These are phyloP conservation scores for Cheilosia soror DNA, from an alignment of 2,888 invertebrate species.

Conservation along the genomic window DNA sequence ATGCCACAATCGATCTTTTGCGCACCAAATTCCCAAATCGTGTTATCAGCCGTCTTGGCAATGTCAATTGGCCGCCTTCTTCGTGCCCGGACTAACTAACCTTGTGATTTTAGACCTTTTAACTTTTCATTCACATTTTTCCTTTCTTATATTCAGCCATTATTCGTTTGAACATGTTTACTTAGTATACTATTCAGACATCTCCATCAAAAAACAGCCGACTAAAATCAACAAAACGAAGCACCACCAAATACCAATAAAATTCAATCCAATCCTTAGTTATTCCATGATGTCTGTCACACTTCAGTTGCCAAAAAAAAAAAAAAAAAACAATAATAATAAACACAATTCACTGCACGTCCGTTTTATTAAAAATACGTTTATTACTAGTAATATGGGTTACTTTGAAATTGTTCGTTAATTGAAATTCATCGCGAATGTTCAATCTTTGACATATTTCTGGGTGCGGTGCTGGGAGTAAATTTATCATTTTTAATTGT, in stretches of 20 bases:
- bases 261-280: not conserved
- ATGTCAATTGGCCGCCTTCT: too few relatives aligned
- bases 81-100: too few relatives aligned
- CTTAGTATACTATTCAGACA: too few relatives aligned
- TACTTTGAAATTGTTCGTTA: conserved; percentile 44
- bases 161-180: too few relatives aligned
- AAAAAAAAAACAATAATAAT: not conserved
- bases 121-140: too few relatives aligned
- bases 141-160: too few relatives aligned
- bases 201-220: not conserved
- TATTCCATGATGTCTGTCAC: not conserved
- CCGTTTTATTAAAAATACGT: conserved; percentile 73
- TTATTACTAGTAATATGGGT: conserved; percentile 71
- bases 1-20: too few relatives aligned
- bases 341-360: conserved; percentile 62
- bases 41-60: too few relatives aligned
- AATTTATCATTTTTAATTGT: conserved; percentile 75
- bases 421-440: conserved; percentile 72
- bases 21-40: too few relatives aligned
- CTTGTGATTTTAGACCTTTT: too few relatives aligned
- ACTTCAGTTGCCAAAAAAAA: not conserved
- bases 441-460: conserved; percentile 77
- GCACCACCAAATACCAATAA: not conserved
- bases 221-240: not conserved
- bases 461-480: conserved; percentile 75